A percentile compares a stretch with the other conserved stretches of the same genome.
Conservation (phyloP, 1,140 invertebrate genomes). For the Drosophila funebris region DNA sequence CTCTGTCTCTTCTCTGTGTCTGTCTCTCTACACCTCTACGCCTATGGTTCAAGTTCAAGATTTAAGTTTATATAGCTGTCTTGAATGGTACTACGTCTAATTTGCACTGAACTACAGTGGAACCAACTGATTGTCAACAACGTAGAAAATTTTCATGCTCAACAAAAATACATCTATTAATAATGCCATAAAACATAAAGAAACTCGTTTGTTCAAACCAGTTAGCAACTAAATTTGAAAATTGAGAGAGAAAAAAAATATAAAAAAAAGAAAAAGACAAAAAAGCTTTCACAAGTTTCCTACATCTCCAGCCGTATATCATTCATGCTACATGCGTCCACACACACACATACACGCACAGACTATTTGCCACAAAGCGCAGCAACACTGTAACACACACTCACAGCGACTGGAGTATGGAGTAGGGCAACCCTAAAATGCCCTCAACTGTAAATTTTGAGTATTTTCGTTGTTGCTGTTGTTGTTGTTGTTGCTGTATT, state of each 20-base stretch:
- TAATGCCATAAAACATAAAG: conserved; percentile 34
- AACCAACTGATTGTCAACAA: background rate
- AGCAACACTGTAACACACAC: conserved; percentile 29
- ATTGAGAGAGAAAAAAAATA: no score
- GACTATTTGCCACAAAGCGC: conserved; percentile 36
- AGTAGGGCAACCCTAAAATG: conserved; percentile 48
- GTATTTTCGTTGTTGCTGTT: conserved; percentile 19
- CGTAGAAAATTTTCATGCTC: conserved; percentile 2
- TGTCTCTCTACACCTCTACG: no score
- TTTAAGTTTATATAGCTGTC: no score
- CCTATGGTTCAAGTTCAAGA: no score
- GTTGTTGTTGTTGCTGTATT: conserved; percentile 3
- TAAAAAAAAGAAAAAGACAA: no score
- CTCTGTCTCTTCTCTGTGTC: no score
- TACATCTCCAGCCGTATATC: conserved; percentile 39
- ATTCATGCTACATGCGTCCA: conserved; percentile 46
- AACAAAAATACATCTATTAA: conserved; percentile 30
- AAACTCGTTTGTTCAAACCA: conserved; percentile 44
- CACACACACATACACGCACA: background rate
- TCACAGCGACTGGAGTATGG: background rate
- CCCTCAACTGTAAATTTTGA: conserved; percentile 53
- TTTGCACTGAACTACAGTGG: background rate
- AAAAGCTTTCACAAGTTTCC: conserved; percentile 49
- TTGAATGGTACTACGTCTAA: no score
- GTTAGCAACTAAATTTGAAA: conserved; percentile 42